Evolutionary conservation across 37 sponge, comb jelly and placozoan genomes (phyloP).

Genomic region (Spongia lamella): DNA sequence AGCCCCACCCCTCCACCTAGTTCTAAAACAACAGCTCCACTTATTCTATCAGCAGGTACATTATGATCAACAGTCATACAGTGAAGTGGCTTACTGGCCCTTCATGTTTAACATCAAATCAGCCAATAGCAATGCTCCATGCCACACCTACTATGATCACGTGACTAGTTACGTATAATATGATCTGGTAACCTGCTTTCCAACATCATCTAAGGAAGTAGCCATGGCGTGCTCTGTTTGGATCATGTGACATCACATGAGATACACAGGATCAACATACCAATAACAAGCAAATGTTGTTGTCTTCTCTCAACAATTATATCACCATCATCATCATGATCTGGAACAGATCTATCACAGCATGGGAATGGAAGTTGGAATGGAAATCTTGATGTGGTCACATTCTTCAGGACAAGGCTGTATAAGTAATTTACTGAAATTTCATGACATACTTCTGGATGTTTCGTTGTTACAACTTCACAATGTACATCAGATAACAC

Average conservation of each 20-base stretch:
- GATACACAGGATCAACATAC: background rate
- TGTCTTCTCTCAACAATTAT: slow-evolving; percentile 20
- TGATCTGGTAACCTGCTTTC: slow-evolving; percentile 12
- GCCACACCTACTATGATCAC: slow-evolving; percentile 38
- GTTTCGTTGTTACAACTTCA: background rate
- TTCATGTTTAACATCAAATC: slow-evolving; percentile 34
- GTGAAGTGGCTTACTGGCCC: too few species aligned
- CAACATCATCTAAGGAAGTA: slow-evolving; percentile 27
- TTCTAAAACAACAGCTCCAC: slow-evolving; percentile 28
- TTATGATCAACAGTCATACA: too few species aligned
- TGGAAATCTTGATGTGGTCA: background rate
- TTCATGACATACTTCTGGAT: too few species aligned
- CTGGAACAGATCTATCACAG: background rate
- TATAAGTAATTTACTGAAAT: too few species aligned
- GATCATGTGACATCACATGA: background rate
- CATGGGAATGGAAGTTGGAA: too few species aligned
- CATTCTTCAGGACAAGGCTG: background rate
- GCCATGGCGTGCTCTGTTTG: slow-evolving; percentile 46
- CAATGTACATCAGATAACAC: slow-evolving; percentile 17
- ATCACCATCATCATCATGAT: slow-evolving; percentile 46
- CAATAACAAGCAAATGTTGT: background rate
- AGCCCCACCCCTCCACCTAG: slow-evolving; percentile 56
- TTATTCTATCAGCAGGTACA: too few species aligned
- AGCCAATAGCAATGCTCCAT: slow-evolving; percentile 41
- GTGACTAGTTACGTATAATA: background rate